Evolutionary conservation across 2,113 vertebrate genomes (phyloP).

Genomic region (Platichthys stellatus): DNA sequence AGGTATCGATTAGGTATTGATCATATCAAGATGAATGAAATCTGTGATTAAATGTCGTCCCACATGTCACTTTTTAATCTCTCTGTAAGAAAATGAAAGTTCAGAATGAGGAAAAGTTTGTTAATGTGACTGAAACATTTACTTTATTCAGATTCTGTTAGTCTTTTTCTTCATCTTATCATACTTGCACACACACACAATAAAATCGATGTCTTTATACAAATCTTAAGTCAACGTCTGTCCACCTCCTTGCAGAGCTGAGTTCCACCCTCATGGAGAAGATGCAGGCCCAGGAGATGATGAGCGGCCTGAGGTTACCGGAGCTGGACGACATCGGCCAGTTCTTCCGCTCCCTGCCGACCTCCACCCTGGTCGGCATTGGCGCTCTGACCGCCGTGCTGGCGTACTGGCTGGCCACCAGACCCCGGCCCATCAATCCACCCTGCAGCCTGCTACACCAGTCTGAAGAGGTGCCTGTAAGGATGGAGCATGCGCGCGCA

Average conservation of each 20-base stretch:
- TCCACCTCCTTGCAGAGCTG: constrained; percentile 83
- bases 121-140: too few relatives aligned
- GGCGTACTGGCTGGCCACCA: constrained; percentile 93
- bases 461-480: constrained; percentile 93
- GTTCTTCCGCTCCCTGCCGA: constrained; percentile 89
- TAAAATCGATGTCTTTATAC: background rate
- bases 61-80: background rate
- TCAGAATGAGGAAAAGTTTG: too few relatives aligned
- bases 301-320: constrained; percentile 88
- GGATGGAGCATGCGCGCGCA: background rate
- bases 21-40: background rate
- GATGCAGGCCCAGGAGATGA: constrained; percentile 95
- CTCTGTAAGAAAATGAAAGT: background rate
- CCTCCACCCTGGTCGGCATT: constrained; percentile 91
- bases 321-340: constrained; percentile 91
- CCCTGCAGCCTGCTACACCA: constrained; percentile 92
- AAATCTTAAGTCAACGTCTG: background rate
- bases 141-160: background rate
- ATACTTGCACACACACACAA: background rate
- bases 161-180: background rate
- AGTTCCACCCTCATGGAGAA: constrained; percentile 91
- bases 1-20: background rate
- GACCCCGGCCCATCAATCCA: constrained; percentile 89
- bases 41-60: background rate
- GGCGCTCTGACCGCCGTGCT: constrained; percentile 91